phyloP scores from a whole-genome alignment of 2,797 vertebrate genomes.

The Australoheros facetus region DNA sequence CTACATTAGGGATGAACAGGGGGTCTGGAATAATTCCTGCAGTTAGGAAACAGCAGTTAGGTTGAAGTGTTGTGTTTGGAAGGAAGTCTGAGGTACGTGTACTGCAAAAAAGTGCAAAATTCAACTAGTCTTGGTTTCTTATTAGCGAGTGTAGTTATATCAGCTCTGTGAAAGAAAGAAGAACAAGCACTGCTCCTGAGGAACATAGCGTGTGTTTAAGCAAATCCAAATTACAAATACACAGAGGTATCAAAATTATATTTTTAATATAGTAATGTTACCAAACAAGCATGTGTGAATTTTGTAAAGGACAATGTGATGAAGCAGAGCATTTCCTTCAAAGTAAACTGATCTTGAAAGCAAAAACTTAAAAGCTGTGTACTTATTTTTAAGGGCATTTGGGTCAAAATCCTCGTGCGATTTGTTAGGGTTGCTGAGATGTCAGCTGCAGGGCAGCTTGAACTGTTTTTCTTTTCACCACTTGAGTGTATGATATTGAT shows the following conservation, averaged over 20 bases:
- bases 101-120: slow-evolving; percentile 14
- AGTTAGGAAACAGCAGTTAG: slow-evolving; percentile 13
- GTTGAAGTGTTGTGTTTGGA: slow-evolving; percentile 16
- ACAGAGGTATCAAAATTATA: background rate
- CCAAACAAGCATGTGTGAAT: background rate
- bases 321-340: background rate
- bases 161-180: background rate
- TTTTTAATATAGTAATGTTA: background rate
- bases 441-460: slow-evolving; percentile 1
- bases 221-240: background rate
- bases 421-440: slow-evolving; percentile 18
- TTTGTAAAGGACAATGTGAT: background rate
- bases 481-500: slow-evolving; percentile 35
- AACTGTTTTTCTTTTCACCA: slow-evolving; percentile 6
- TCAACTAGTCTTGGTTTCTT: background rate
- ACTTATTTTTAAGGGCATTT: slow-evolving; percentile 27
- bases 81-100: background rate
- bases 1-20: slow-evolving; percentile 28
- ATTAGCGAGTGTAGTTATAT: background rate
- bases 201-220: background rate
- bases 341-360: slow-evolving; percentile 22
- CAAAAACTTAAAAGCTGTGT: slow-evolving; percentile 11
- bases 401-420: slow-evolving; percentile 16
- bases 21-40: slow-evolving; percentile 1
- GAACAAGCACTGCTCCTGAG: background rate